These are phyloP conservation scores for Napeogenes inachia DNA, from an alignment of 2,888 invertebrate genomes.

Conservation along the genomic window DNA sequence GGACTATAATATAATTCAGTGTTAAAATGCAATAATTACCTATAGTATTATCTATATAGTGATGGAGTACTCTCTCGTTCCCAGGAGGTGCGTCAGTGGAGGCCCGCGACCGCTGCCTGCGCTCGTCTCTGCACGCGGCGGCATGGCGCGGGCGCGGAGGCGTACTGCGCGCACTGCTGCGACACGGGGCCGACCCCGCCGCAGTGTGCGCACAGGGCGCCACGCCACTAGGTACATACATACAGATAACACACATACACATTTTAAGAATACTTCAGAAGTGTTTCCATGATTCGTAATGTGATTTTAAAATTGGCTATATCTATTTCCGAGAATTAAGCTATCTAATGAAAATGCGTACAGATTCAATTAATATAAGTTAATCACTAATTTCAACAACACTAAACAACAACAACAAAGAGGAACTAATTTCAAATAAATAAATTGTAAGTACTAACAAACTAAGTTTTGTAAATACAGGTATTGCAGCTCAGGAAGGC, in stretches of 20 bases:
- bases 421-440: no score
- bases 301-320: no score
- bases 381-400: no score
- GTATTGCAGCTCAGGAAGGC: constrained; percentile 97
- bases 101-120: constrained; percentile 89
- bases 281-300: no score
- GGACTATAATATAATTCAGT: no score
- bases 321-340: no score
- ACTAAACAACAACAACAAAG: no score
- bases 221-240: constrained; percentile 85
- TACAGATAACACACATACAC: not conserved
- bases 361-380: no score
- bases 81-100: constrained; percentile 90
- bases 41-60: no score
- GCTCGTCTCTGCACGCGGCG: constrained; percentile 95
- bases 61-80: not conserved
- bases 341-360: no score
- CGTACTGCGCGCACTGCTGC: constrained; percentile 88
- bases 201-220: constrained; percentile 97
- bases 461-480: constrained; percentile 48
- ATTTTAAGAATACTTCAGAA: not conserved
- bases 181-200: constrained; percentile 88
- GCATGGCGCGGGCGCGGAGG: constrained; percentile 96
- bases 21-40: no score
- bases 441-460: no score